Base-by-base conservation (phyloP, 2,113 vertebrate species). In the Pedetes capensis region DNA sequence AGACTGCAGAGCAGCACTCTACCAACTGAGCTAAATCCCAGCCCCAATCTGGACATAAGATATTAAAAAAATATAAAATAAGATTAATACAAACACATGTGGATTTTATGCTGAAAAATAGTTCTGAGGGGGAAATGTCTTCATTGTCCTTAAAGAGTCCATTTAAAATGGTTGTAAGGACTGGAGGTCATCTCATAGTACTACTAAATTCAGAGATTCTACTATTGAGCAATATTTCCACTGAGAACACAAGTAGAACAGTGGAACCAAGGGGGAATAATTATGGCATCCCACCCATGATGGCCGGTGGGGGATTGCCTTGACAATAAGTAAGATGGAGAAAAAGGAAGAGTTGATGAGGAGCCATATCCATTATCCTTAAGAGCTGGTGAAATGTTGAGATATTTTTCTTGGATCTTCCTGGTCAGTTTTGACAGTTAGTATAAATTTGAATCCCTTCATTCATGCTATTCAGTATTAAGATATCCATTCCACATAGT, bases 391-490 rank as follows among this genome's bases (percentile, higher is more conserved):
- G 10, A 61, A 49, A 80, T 72, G 44, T 64, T 32, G n/a, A 64
- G 5, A 42, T 0, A 0, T 44, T 84, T 88, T 82, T 27, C 63
- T 87, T 87, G 53, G 16, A 18, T 90, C 22, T 51, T 32, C 47
- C 64, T 49, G 18, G 61, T 81, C 20, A 14, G 8, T 59, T 90
- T 84, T 92, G 37, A 93, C n/a, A 94, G 55, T 20, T 82, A 68
- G 82, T 75, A 59, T 16, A 78, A 79, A 94, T 34, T 37, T 59
- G 8, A 37, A 68, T 75, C 27, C 14, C 23, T 81, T 53, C 84
- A 6, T n/a, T 90, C 34, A 20, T 57, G 66, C 1, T 79, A 42
- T 81, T 5, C 23, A 64, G 32, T 87, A 87, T 59, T 59, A 74
- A 89, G 61, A 42, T 8, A 47, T 69, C 32, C 63, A 69, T 5